These are phyloP conservation scores for Eupithecia subumbrata DNA, from an alignment of 2,888 invertebrate genomes.

Conservation along the genomic window DNA sequence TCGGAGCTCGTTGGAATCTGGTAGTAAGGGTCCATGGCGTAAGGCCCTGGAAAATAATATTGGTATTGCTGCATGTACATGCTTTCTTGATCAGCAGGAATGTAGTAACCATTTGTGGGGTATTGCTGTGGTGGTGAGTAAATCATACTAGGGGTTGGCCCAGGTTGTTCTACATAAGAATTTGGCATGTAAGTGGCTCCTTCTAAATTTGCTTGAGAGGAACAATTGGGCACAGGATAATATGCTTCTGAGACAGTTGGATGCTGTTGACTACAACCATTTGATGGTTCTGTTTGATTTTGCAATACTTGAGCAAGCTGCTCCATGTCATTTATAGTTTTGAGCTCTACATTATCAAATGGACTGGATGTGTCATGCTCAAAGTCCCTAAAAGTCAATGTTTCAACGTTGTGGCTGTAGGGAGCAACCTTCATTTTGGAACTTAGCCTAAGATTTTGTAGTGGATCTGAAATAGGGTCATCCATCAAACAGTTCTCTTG, in stretches of 20 bases:
- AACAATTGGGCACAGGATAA: slow-evolving; percentile 64
- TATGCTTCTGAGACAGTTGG: slow-evolving; percentile 57
- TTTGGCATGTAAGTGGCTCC: slow-evolving; percentile 70
- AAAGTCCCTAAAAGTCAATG: slow-evolving; percentile 89
- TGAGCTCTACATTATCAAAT: slow-evolving; percentile 96
- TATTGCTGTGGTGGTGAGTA: slow-evolving; percentile 71
- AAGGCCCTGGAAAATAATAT: slow-evolving; percentile 69
- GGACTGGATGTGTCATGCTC: slow-evolving; percentile 96
- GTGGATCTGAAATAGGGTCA: slow-evolving; percentile 71
- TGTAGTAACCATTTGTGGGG: slow-evolving; percentile 71
- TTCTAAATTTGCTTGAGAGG: slow-evolving; percentile 70
- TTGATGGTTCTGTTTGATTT: slow-evolving; percentile 67
- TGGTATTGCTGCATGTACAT: slow-evolving; percentile 74
- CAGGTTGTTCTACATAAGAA: slow-evolving; percentile 68
- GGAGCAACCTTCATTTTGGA: slow-evolving; percentile 65
- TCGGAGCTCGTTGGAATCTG: slow-evolving; percentile 60
- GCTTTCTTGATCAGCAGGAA: slow-evolving; percentile 64
- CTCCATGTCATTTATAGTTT: slow-evolving; percentile 96
- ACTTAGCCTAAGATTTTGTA: slow-evolving; percentile 68
- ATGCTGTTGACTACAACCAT: slow-evolving; percentile 59
- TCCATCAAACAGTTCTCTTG: slow-evolving; percentile 70
- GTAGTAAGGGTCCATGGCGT: slow-evolving; percentile 63
- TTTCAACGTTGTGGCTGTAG: slow-evolving; percentile 72
- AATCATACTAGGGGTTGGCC: slow-evolving; percentile 65
- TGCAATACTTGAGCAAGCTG: slow-evolving; percentile 91